Base-by-base conservation (phyloP, 2,888 invertebrate genomes). In the Gymnocheta viridis region DNA sequence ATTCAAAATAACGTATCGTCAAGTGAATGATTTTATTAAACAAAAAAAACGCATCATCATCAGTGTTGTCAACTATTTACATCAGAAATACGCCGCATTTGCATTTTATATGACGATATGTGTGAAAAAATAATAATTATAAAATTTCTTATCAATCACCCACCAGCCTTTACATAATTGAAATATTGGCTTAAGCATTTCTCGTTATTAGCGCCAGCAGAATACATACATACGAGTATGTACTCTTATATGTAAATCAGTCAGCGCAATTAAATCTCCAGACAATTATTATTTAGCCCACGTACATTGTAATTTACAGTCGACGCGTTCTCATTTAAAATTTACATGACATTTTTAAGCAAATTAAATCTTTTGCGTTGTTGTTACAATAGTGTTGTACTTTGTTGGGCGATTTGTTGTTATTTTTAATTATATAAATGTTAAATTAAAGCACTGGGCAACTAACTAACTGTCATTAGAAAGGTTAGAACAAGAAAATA, bases 371-470 rank as follows among this genome's bases (percentile, higher is more conserved):
- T 64, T 56, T 62, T n/a, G 49, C 22, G 22, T 49, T 73, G 10
- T 64, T 66, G 22, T 67, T 66, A 38, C 38, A 19, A 5, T 32
- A 54, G 14, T n/a, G n/a, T 24, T 35, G 22, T 77, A 51, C 10
- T 41, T 38, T 41, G 41, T 49, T 82, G 66, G 51, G 38, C 58
- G 64, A 76, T 64, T 64, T 66, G 49, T 58, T n/a, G n/a, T 19
- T 41, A 51, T 64, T 76, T 81, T 70, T 84, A 84, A 84, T 84
- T 84, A 84, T 73, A 77, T 81, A 81, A 84, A 84, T 84, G 84
- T 60, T 81, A 64, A 81, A 81, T 73, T 74, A 70, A 83, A 83
- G 58, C 49, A 70, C 74, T 35, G 44, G 22, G 22, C 41, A 77
- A 29, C 54, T 47, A n/a, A 41, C 47, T n/a, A n/a, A n/a, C 32